Base-by-base conservation (phyloP, 92 coral and sea anemone species). In the Epizoanthus illoricatus region DNA sequence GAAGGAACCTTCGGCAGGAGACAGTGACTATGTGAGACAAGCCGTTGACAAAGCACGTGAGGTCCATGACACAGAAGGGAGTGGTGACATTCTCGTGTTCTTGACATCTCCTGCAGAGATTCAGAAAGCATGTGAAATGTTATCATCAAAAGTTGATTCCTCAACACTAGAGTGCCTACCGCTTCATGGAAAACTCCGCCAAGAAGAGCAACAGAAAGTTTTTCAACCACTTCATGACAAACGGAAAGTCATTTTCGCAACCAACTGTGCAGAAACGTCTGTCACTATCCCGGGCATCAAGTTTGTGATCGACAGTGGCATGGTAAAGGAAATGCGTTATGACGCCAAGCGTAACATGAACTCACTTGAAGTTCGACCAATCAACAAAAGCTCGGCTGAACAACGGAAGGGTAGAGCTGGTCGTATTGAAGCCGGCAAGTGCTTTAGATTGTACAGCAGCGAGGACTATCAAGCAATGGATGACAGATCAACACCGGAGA, bases 201-300 rank as follows among this genome's bases (percentile, higher is more conserved):
- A 92, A 28, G 99, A 96, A 68, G 98, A 95, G 19, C 98, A 95
- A 84, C 81, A 67, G 79, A 90, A 84, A 84, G 94, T 91, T 19
- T 93, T 93, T 73, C 69, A 88, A 4, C 80, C 79, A 16, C 56
- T 47, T 19, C 79, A 3, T n/a, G 83, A 90, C n/a, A 93, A 93
- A 76, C 94, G 99, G 45, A 96, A 96, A 75, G 90, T 96, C 9
- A 86, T 96, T 54, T 92, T 96, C 63, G 93, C 99, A 42, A 96
- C 98, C 10, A 96, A 96, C 84, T 93, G 99, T 86, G 99, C 99
- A 0, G 99, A 96, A 76, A 96, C 99, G 8, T 96, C 99, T 41
- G 80, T 96, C 70, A 96, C 99, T 7, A 93, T 96, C 57, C 90
- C 93, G 2, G 99, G 98, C 0, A 91, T 96, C 76, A 94, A 87